phyloP scores from a whole-genome alignment of 2,888 invertebrate genomes.

The Lycaena phlaeas region DNA sequence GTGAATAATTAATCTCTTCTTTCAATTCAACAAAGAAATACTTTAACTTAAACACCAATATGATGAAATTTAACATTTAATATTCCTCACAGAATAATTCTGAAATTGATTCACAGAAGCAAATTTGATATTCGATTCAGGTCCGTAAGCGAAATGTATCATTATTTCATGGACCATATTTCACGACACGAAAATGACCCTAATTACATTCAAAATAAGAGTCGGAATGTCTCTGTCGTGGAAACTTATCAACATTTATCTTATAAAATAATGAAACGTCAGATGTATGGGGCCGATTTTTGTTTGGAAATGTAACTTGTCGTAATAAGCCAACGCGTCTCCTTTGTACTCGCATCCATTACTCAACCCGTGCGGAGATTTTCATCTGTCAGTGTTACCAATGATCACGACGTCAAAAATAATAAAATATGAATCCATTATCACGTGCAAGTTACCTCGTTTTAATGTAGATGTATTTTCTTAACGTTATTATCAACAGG shows the following conservation, averaged over 20 bases:
- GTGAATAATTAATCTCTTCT: too few relatives aligned
- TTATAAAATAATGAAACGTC: slow-evolving; percentile 63
- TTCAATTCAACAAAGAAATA: too few relatives aligned
- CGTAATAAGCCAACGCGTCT: slow-evolving; percentile 63
- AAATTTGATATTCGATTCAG: slow-evolving; percentile 7
- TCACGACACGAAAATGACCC: slow-evolving; percentile 16
- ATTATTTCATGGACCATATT: neutral
- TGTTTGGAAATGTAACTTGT: slow-evolving; percentile 46
- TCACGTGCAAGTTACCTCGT: neutral
- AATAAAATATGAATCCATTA: slow-evolving; percentile 10
- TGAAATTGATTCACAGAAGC: slow-evolving; percentile 5
- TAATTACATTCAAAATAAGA: slow-evolving; percentile 17
- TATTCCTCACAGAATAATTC: neutral
- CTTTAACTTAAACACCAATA: too few relatives aligned
- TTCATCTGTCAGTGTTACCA: slow-evolving; percentile 35
- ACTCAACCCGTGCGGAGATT: slow-evolving; percentile 36
- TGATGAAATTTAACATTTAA: too few relatives aligned
- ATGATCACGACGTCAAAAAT: slow-evolving; percentile 14
- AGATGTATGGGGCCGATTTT: slow-evolving; percentile 41
- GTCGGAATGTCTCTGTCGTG: slow-evolving; percentile 16
- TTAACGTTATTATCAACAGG: too few relatives aligned
- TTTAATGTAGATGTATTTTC: too few relatives aligned
- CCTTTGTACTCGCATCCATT: slow-evolving; percentile 49
- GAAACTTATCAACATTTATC: slow-evolving; percentile 46
- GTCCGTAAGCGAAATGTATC: slow-evolving; percentile 7